Evolutionary conservation across 1,140 invertebrate species (phyloP).

Genomic region (Drosophila aff.): DNA sequence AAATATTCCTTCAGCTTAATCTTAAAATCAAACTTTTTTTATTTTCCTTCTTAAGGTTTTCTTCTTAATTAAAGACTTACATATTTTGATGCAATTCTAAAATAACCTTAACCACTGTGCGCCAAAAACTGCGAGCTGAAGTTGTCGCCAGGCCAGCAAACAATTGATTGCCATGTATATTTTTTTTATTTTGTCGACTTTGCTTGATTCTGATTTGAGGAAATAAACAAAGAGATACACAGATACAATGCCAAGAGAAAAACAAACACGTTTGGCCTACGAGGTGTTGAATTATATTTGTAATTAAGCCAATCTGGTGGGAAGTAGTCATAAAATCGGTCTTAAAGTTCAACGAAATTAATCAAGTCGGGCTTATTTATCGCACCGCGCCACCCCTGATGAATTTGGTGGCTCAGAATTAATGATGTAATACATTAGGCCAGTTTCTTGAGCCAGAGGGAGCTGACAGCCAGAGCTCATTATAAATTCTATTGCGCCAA

Average conservation of each 20-base stretch:
- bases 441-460: slow-evolving; percentile 19
- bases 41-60: background rate
- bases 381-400: slow-evolving; percentile 24
- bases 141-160: slow-evolving; percentile 30
- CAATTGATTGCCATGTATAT: slow-evolving; percentile 20
- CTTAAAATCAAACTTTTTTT: too few relatives aligned
- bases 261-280: slow-evolving; percentile 33
- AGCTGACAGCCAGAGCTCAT: slow-evolving; percentile 29
- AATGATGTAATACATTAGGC: slow-evolving; percentile 59
- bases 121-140: background rate
- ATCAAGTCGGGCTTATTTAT: slow-evolving; percentile 39
- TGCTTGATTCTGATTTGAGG: slow-evolving; percentile 29
- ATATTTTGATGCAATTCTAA: background rate
- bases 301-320: slow-evolving; percentile 41
- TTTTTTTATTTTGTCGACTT: slow-evolving; percentile 8
- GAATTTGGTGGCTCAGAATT: slow-evolving; percentile 41
- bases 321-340: slow-evolving; percentile 47
- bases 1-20: too few relatives aligned
- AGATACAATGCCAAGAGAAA: background rate
- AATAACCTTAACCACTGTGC: background rate
- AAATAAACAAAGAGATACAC: slow-evolving; percentile 9
- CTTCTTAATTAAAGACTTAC: background rate
- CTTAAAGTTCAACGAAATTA: slow-evolving; percentile 43
- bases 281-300: slow-evolving; percentile 51
- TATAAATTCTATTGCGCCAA: slow-evolving; percentile 48